Evolutionary conservation across 2,797 vertebrate species (phyloP), one percentile per base, ranked within the genome.

Genomic region (Fistularia tabacaria): DNA sequence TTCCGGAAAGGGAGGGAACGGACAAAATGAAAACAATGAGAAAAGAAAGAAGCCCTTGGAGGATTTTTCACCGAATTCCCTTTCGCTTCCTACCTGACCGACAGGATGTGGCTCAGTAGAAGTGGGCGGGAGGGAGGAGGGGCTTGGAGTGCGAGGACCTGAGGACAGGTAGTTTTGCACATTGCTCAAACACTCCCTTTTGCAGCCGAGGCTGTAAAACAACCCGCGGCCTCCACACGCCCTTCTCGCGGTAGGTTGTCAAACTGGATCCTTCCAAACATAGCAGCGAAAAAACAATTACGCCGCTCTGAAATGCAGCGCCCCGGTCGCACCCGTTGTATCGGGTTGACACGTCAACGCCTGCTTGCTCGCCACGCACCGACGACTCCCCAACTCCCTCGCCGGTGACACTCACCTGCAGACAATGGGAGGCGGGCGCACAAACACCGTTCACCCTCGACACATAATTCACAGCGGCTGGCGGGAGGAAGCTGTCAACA

Each of bases 241-340:
- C 86, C 89, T 66, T 51, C 60, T 13, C 38, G 39, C 50, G 39
- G 59, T 13, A 88, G 85, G 86, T 80, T 63, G 91, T 82, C 83
- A 66, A 83, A 89, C 93, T 81, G 79, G 92, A 92, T 88, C 88
- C 69, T 69, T 83, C 51, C 77, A 64, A 72, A 50, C 7, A 11
- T 73, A 72, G 77, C 40, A 53, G n/a, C 49, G 69, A 1, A 49
- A 64, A 54, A 62, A 7, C 12, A 45, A 63, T 80, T 64, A 66
- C 45, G 67, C 36, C 54, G 64, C 76, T 66, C 47, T 80, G 72
- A 81, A 79, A 82, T 42, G 69, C 66, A 69, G 80, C 59, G 64
- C 65, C 49, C 48, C n/a, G 36, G 51, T 63, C 47, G 62, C 64
- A 52, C 48, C 2, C 2, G 25, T 25, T 25, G 25, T 25, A 25